Conservation (phyloP, 2,113 vertebrate species). For the Montifringilla adamsi region DNA sequence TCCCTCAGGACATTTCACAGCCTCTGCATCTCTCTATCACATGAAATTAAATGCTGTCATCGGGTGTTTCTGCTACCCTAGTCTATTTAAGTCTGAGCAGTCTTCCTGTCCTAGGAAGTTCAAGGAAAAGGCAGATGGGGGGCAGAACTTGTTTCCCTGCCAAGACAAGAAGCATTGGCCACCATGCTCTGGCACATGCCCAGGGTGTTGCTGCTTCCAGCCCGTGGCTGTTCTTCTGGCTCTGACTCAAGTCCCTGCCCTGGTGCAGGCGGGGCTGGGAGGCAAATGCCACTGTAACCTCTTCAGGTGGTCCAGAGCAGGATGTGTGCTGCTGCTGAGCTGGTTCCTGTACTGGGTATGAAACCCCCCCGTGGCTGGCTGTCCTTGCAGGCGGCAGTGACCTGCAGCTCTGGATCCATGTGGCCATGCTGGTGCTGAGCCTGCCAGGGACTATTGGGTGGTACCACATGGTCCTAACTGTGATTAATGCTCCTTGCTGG, state of each 20-base stretch:
- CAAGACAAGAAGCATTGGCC: not conserved
- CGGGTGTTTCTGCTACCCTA: not conserved
- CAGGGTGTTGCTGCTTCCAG: not conserved
- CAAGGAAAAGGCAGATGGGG: not conserved
- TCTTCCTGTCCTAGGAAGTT: not conserved
- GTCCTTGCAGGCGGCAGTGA: not conserved
- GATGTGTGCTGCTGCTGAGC: not conserved
- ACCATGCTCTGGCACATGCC: not conserved
- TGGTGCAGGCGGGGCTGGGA: not conserved
- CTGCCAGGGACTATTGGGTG: not conserved
- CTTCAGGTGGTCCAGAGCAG: not conserved
- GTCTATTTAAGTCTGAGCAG: not conserved
- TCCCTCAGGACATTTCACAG: not conserved
- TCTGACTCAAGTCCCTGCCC: not conserved
- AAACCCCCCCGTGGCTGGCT: rapidly evolving
- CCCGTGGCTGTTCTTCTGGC: not conserved
- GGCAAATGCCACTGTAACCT: not conserved
- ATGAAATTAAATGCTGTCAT: not conserved
- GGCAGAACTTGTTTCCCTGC: not conserved
- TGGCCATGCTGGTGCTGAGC: not conserved
- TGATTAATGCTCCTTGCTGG: not conserved
- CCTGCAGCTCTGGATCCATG: not conserved
- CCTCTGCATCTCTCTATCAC: not conserved
- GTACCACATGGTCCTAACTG: not conserved
- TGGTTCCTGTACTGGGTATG: rapidly evolving